Percentiles rank a stretch among this genome's conserved stretches.
Evolutionary conservation across 64 coral and sea anemone genomes (phyloP).

Genomic region (Cladopsammia gracilis): DNA sequence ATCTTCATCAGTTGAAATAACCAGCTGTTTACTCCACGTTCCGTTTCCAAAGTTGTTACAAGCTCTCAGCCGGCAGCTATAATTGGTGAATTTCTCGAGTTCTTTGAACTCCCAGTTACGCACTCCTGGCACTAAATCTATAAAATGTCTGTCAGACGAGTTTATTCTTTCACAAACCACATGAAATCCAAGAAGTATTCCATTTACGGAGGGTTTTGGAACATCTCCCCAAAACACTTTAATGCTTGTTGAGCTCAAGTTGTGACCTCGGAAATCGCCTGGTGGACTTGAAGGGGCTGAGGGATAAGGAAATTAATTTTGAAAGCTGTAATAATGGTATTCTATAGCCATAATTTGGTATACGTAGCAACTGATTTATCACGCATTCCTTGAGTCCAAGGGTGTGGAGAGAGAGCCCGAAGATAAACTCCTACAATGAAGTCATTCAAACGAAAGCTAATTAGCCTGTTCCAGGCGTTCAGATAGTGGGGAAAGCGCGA

Average conservation of each 20-base stretch:
- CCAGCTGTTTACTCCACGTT: not conserved
- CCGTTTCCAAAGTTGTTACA: conserved; percentile 40
- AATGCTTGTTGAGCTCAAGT: conserved; percentile 19
- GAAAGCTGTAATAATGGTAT: too few species aligned
- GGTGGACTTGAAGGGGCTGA: conserved; percentile 29
- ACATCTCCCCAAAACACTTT: not conserved
- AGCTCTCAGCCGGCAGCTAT: conserved; percentile 17
- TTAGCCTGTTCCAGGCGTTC: too few species aligned
- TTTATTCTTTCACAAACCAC: not conserved
- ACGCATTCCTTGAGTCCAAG: too few species aligned
- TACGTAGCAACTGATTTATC: too few species aligned
- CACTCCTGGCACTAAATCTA: not conserved
- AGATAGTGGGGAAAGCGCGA: too few species aligned
- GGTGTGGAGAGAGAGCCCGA: too few species aligned
- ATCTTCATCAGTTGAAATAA: conserved; percentile 10
- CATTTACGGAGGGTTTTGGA: conserved; percentile 1
- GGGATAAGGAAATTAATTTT: not conserved
- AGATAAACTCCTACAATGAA: too few species aligned
- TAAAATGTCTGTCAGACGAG: not conserved
- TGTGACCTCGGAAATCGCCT: not conserved
- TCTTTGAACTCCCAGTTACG: not conserved
- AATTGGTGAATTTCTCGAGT: not conserved
- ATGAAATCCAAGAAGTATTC: conserved; percentile 14
- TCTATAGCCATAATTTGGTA: too few species aligned
- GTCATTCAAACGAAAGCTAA: too few species aligned